phyloP scores from a whole-genome alignment of 2,888 invertebrate genomes.

The Yponomeuta evonymella region DNA sequence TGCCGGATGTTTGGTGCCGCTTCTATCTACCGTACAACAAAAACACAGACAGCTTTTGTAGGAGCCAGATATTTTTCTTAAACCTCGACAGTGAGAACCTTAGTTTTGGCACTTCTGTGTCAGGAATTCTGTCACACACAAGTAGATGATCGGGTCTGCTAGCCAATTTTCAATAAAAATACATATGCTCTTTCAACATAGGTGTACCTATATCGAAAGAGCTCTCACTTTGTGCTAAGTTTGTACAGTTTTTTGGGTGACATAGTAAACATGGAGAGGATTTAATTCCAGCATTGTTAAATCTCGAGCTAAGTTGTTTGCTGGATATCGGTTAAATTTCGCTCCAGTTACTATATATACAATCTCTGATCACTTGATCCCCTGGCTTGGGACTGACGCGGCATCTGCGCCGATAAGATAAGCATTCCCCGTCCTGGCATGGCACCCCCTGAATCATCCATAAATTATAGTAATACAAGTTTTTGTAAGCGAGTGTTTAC shows the following conservation, averaged over 20 bases:
- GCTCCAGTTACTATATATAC: neutral
- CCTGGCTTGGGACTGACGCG: constrained; percentile 40
- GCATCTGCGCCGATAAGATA: constrained; percentile 52
- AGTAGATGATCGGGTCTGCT: too few relatives aligned
- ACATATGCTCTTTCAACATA: too few relatives aligned
- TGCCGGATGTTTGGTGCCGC: constrained; percentile 34
- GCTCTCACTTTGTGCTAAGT: too few relatives aligned
- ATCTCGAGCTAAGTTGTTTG: too few relatives aligned
- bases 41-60: neutral
- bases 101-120: neutral
- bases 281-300: too few relatives aligned
- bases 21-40: neutral
- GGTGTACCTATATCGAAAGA: too few relatives aligned
- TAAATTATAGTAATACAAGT: neutral
- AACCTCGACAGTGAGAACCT: neutral
- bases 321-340: neutral
- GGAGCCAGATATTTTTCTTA: neutral
- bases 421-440: constrained; percentile 15
- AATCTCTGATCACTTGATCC: constrained; percentile 14
- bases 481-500: too few relatives aligned
- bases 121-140: too few relatives aligned
- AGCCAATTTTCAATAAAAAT: too few relatives aligned
- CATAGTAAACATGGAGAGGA: too few relatives aligned
- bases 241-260: too few relatives aligned
- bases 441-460: neutral